A percentile compares a stretch with the other conserved stretches of the same genome.
phyloP scores from a whole-genome alignment of 2,888 invertebrate genomes.

The Lasiommata megera region DNA sequence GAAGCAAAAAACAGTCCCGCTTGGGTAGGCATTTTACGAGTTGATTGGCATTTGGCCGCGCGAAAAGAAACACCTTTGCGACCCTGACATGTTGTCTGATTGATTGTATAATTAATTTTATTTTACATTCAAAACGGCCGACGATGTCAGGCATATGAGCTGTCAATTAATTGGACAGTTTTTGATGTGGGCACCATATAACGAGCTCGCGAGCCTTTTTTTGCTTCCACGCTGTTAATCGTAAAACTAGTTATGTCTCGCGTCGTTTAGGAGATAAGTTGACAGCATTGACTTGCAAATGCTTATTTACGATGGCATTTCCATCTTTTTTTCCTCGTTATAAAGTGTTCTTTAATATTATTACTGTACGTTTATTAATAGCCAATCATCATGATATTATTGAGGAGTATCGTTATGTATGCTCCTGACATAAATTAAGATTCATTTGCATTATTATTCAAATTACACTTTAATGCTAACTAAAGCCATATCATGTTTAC shows the following conservation, averaged over 20 bases:
- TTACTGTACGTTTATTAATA: slow-evolving; percentile 30
- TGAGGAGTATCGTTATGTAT: slow-evolving; percentile 11
- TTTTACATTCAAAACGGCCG: slow-evolving; percentile 69
- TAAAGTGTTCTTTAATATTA: slow-evolving; percentile 31
- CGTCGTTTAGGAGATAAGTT: slow-evolving; percentile 51
- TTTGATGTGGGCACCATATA: slow-evolving; percentile 68
- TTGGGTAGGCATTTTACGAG: slow-evolving; percentile 67
- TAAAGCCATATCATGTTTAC: slow-evolving; percentile 16
- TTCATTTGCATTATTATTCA: slow-evolving; percentile 23
- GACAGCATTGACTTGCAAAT: slow-evolving; percentile 59
- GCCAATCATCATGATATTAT: slow-evolving; percentile 22
- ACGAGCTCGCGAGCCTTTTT: slow-evolving; percentile 32
- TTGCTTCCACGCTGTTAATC: slow-evolving; percentile 50
- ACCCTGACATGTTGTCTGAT: slow-evolving; percentile 72
- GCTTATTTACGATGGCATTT: slow-evolving; percentile 43
- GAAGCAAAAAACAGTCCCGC: slow-evolving; percentile 45
- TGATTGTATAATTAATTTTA: slow-evolving; percentile 80
- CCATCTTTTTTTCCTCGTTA: slow-evolving; percentile 34
- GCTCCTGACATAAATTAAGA: slow-evolving; percentile 14
- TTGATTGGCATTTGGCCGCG: slow-evolving; percentile 76
- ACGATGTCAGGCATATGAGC: slow-evolving; percentile 62
- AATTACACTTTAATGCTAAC: slow-evolving; percentile 7
- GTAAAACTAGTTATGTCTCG: slow-evolving; percentile 56
- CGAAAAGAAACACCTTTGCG: slow-evolving; percentile 76
- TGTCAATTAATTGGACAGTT: slow-evolving; percentile 77